Evolutionary conservation across 2,113 vertebrate genomes (phyloP).

Genomic region (Dermatemys mawii): DNA sequence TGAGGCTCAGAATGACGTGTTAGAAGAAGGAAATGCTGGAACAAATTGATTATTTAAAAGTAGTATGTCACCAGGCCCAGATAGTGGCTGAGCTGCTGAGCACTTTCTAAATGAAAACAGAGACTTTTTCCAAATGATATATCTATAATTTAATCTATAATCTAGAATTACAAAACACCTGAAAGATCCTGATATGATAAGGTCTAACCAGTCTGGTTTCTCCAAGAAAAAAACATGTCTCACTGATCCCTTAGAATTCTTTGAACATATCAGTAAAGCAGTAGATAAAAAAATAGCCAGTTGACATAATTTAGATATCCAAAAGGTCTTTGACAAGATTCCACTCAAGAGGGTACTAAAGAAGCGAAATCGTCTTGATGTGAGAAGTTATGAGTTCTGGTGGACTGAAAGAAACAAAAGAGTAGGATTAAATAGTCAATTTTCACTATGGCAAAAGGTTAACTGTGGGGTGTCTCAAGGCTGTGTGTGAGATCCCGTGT

Average conservation of each 20-base stretch:
- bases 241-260: not conserved
- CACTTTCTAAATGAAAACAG: not conserved
- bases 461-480: not conserved
- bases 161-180: not conserved
- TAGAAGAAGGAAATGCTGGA: not conserved
- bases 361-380: not conserved
- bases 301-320: not conserved
- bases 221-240: not conserved
- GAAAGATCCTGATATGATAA: not conserved
- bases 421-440: not conserved
- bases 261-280: not conserved
- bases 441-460: not conserved
- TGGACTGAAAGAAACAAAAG: not conserved
- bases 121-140: not conserved
- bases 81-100: not conserved
- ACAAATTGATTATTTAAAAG: not conserved
- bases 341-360: not conserved
- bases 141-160: not conserved
- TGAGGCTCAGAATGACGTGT: not conserved
- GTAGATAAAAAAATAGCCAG: not conserved
- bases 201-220: not conserved
- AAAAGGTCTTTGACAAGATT: not conserved
- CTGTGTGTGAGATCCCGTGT: not conserved
- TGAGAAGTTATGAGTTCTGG: not conserved
- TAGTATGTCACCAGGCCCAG: not conserved